These are phyloP conservation scores for Aselliscus stoliczkanus DNA, from an alignment of 2,797 vertebrate genomes.

Conservation along the genomic window DNA sequence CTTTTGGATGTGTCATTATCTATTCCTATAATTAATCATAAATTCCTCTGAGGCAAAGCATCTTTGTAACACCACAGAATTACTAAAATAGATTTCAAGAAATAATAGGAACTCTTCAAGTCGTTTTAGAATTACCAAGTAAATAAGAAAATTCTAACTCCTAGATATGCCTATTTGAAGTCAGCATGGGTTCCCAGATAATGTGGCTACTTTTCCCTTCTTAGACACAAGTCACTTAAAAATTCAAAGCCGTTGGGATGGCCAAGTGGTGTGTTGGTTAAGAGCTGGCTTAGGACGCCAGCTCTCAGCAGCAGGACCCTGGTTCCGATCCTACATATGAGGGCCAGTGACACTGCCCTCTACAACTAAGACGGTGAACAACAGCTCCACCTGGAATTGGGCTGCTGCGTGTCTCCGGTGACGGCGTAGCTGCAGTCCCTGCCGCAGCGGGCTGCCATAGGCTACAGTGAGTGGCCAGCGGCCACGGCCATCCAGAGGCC, in stretches of 20 bases:
- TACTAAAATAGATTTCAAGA: conserved; percentile 21
- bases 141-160: conserved; percentile 17
- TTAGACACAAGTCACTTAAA: neutral
- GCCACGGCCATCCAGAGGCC: no score
- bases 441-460: no score
- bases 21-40: neutral
- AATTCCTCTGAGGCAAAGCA: neutral
- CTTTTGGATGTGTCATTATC: neutral
- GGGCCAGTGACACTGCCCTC: no score
- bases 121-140: neutral
- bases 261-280: no score
- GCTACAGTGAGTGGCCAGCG: no score
- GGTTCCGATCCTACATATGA: no score
- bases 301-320: no score
- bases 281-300: no score
- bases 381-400: no score
- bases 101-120: neutral
- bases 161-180: neutral
- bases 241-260: neutral
- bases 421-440: no score
- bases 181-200: neutral
- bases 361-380: no score
- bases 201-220: neutral
- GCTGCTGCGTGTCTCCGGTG: no score
- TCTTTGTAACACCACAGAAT: neutral